Conservation (phyloP, 2,797 vertebrate species). For the Taenioides sp. region DNA sequence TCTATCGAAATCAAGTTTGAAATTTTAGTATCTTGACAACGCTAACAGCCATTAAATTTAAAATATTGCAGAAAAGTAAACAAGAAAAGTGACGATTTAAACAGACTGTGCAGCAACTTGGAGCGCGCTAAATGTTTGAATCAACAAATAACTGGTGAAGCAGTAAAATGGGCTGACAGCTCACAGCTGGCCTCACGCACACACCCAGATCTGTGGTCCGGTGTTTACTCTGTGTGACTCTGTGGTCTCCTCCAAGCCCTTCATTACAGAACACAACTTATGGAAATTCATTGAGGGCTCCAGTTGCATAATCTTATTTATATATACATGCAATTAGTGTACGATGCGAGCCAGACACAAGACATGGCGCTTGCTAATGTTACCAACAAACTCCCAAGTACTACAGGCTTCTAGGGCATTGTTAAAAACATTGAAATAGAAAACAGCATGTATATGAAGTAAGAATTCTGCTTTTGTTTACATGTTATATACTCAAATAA, state of each 20-base stretch:
- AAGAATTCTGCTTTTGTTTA: background rate
- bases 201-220: background rate
- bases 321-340: background rate
- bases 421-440: no score
- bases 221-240: constrained; percentile 3
- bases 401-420: background rate
- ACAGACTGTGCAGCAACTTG: background rate
- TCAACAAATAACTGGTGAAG: background rate
- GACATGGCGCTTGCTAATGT: background rate
- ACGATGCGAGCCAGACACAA: background rate
- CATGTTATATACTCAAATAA: background rate
- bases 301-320: background rate
- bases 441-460: background rate
- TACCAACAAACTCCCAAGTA: background rate
- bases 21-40: no score
- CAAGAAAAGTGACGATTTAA: no score
- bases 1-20: no score
- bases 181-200: background rate
- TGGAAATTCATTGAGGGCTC: constrained; percentile 2
- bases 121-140: background rate
- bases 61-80: background rate
- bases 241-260: constrained; percentile 2
- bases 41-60: no score
- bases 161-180: background rate
- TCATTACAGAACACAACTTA: background rate